Conservation (phyloP, 1,140 invertebrate species). For the Drosophila ambigua region DNA sequence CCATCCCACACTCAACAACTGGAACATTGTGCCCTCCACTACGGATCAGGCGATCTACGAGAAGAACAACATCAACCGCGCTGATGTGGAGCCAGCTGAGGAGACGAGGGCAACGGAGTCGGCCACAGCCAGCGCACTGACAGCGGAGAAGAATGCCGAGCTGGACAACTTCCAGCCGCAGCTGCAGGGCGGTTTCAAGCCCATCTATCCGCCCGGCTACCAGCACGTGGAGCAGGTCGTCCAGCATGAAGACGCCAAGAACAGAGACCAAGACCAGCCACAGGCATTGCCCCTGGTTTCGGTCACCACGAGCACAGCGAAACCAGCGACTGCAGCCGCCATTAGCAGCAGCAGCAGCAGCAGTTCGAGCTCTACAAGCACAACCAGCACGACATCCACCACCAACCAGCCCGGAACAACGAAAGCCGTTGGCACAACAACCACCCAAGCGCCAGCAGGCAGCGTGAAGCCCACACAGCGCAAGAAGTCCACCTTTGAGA, state of each 20-base stretch:
- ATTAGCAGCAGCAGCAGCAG: conserved; percentile 27
- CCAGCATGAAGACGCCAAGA: conserved; percentile 23
- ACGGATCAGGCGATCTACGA: conserved; percentile 56
- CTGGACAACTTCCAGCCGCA: conserved; percentile 89
- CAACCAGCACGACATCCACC: conserved; percentile 39
- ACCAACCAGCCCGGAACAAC: conserved; percentile 35
- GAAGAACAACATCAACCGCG: conserved; percentile 78
- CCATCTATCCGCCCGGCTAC: conserved; percentile 85
- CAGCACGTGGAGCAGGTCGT: conserved; percentile 46
- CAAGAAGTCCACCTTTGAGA: conserved; percentile 76
- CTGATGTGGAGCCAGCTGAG: conserved; percentile 60
- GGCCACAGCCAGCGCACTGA: conserved; percentile 26
- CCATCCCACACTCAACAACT: conserved; percentile 84
- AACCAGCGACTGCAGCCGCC: conserved; percentile 12
- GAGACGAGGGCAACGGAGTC: conserved; percentile 47
- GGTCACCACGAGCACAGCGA: conserved; percentile 16
- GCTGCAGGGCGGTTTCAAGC: conserved; percentile 88
- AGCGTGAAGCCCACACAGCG: conserved; percentile 42
- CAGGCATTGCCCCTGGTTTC: conserved; percentile 46
- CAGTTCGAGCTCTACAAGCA: conserved; percentile 32
- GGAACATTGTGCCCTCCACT: conserved; percentile 86
- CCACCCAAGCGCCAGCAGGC: conserved; percentile 37
- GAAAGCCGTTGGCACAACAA: conserved; percentile 22
- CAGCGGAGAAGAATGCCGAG: conserved; percentile 85
- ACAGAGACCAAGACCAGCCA: conserved; percentile 49